phyloP scores from a whole-genome alignment of 2,888 invertebrate genomes.

The Mythimna ferrago region DNA sequence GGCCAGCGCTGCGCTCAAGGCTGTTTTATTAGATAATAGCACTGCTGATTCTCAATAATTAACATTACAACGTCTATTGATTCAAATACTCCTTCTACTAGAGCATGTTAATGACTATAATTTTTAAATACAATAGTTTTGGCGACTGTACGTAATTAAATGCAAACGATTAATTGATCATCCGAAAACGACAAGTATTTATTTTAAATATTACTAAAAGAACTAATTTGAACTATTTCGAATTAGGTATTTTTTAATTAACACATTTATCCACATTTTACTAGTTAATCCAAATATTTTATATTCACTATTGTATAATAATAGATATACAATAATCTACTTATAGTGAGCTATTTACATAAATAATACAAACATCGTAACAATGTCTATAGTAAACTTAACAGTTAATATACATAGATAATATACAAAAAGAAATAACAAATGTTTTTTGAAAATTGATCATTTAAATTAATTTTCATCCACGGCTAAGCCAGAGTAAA shows the following conservation, averaged over 20 bases:
- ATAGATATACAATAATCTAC: slow-evolving; percentile 82
- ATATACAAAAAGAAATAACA: slow-evolving; percentile 84
- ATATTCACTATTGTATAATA: slow-evolving; percentile 72
- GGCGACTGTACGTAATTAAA: slow-evolving; percentile 77
- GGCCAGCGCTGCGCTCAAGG: too few species aligned
- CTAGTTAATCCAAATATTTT: slow-evolving; percentile 76
- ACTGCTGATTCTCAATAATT: slow-evolving; percentile 38
- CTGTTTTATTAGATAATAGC: too few species aligned
- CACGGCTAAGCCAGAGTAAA: slow-evolving; percentile 62
- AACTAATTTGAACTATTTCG: slow-evolving; percentile 85
- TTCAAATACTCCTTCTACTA: slow-evolving; percentile 35
- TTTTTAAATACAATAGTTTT: slow-evolving; percentile 49
- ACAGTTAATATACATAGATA: slow-evolving; percentile 84
- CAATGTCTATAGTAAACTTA: slow-evolving; percentile 87
- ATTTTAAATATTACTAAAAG: slow-evolving; percentile 73
- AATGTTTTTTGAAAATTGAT: slow-evolving; percentile 60
- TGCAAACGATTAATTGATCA: slow-evolving; percentile 71
- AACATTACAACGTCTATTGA: slow-evolving; percentile 53
- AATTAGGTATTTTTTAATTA: slow-evolving; percentile 68
- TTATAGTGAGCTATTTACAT: slow-evolving; percentile 85
- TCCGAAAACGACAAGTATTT: slow-evolving; percentile 68
- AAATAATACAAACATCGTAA: slow-evolving; percentile 89
- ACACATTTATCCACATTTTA: slow-evolving; percentile 76
- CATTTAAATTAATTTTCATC: slow-evolving; percentile 51
- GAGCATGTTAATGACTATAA: slow-evolving; percentile 30